phyloP scores from a whole-genome alignment of 2,888 invertebrate genomes.

The Campopleginae sp. region DNA sequence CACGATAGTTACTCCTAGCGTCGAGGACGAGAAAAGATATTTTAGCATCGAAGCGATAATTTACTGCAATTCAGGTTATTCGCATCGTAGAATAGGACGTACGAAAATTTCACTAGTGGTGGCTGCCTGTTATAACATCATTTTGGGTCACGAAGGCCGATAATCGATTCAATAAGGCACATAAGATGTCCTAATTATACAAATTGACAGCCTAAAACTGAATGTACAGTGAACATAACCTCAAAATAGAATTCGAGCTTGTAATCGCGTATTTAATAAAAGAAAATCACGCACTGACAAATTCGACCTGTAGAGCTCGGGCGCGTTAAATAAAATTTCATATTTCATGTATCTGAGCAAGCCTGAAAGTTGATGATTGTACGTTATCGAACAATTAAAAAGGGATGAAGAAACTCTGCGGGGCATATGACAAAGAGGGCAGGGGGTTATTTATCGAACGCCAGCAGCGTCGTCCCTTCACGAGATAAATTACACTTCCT shows the following conservation, averaged over 20 bases:
- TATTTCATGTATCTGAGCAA: not conserved
- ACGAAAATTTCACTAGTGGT: not conserved
- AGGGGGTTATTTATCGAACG: constrained; percentile 58
- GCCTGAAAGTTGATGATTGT: not conserved
- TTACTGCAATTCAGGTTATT: not conserved
- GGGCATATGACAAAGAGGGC: constrained; percentile 27
- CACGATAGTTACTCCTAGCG: not conserved
- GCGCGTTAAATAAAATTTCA: not conserved
- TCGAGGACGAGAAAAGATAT: not conserved
- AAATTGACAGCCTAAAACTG: constrained; percentile 13
- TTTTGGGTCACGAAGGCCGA: not conserved
- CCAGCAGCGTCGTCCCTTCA: constrained; percentile 53
- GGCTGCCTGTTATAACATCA: not conserved
- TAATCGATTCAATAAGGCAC: not conserved
- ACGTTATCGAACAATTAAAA: constrained; percentile 10
- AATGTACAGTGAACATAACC: constrained; percentile 15
- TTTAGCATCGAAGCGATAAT: not conserved
- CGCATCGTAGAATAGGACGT: not conserved
- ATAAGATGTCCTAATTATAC: constrained; percentile 4
- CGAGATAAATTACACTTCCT: constrained; percentile 60
- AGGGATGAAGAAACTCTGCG: constrained; percentile 23
- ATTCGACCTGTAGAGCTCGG: constrained; percentile 19
- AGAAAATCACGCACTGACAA: constrained; percentile 1
- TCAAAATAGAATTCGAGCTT: not conserved
- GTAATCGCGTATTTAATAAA: not conserved